Conservation (phyloP, 2,113 vertebrate genomes). For the Crotalus helleri region DNA sequence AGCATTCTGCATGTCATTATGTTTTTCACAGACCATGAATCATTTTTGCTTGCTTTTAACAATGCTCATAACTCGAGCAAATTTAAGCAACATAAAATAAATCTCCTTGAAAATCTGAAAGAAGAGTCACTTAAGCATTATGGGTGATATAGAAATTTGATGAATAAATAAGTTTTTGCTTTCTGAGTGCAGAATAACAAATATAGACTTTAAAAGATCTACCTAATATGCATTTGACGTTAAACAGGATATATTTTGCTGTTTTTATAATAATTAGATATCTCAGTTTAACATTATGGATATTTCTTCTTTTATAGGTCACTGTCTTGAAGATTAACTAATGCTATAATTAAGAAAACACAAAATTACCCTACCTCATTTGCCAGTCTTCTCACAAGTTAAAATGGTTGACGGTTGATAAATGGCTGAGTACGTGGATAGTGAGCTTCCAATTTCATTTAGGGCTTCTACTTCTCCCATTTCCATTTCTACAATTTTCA, state of each 20-base stretch:
- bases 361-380: background rate
- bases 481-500: background rate
- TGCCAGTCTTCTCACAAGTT: background rate
- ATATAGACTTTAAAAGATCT: background rate
- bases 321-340: background rate
- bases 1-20: constrained; percentile 5
- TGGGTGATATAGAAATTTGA: too few relatives aligned
- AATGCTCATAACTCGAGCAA: background rate
- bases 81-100: background rate
- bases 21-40: background rate
- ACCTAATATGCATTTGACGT: background rate
- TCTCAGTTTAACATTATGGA: background rate
- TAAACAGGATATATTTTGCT: background rate
- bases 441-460: background rate
- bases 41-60: constrained; percentile 3
- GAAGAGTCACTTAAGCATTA: too few relatives aligned
- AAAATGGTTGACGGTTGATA: too few relatives aligned
- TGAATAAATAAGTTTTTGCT: background rate
- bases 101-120: background rate
- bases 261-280: background rate
- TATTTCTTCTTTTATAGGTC: background rate
- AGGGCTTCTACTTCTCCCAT: background rate
- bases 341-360: background rate
- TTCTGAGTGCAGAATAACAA: background rate
- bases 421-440: background rate